Evolutionary conservation across 2,888 invertebrate species (phyloP).

Genomic region (Epinotia ramella): DNA sequence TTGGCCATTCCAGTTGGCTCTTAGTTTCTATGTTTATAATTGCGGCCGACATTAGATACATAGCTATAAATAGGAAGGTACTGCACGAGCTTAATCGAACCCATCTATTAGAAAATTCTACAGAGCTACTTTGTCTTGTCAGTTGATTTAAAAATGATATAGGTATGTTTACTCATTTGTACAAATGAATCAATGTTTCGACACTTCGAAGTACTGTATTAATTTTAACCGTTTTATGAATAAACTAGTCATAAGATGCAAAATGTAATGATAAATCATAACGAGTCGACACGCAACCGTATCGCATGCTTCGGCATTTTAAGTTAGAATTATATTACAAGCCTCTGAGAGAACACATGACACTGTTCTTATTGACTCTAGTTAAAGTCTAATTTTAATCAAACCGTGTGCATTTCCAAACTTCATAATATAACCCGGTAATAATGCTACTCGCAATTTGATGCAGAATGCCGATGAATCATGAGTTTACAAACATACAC

Average conservation of each 20-base stretch:
- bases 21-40: background rate
- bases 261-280: constrained; percentile 1
- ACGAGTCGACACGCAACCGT: constrained; percentile 13
- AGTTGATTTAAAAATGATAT: too few species aligned
- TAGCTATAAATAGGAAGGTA: too few species aligned
- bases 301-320: constrained; percentile 11
- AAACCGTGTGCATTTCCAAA: background rate
- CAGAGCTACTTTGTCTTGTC: too few species aligned
- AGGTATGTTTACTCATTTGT: background rate
- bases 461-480: constrained; percentile 7
- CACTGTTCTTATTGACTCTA: background rate
- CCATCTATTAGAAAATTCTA: background rate
- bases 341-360: background rate
- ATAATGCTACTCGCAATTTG: background rate
- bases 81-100: background rate
- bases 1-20: background rate
- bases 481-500: constrained; percentile 11
- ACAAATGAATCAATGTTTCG: background rate
- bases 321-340: background rate
- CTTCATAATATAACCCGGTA: constrained; percentile 15
- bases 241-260: constrained; percentile 6
- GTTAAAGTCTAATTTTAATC: constrained; percentile 6
- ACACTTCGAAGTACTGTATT: background rate
- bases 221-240: background rate
- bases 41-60: background rate